These are phyloP conservation scores for Paedocypris sp. DNA, from an alignment of 2,113 vertebrate genomes.

Conservation along the genomic window DNA sequence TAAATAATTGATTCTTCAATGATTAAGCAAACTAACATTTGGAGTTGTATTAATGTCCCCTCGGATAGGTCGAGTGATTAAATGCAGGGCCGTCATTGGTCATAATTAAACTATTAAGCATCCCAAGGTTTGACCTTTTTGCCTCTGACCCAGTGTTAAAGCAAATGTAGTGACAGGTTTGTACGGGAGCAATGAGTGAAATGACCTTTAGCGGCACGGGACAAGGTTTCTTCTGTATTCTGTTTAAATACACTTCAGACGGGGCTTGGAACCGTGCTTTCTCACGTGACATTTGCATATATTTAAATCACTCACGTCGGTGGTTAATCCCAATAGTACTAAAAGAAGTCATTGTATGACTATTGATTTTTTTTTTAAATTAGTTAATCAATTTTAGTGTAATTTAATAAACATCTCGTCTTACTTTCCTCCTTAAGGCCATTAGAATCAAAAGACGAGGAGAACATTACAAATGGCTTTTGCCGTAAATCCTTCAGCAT, in stretches of 20 bases:
- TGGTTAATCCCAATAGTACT: too few relatives aligned
- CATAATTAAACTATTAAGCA: slow-evolving; percentile 51
- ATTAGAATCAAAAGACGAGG: too few relatives aligned
- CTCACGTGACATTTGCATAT: neutral
- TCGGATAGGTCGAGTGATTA: slow-evolving; percentile 49
- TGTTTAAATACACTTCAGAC: neutral
- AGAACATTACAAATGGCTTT: neutral
- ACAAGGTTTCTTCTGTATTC: neutral
- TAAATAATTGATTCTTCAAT: slow-evolving; percentile 64
- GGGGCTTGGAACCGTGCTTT: neutral
- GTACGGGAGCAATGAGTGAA: neutral
- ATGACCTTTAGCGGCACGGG: neutral
- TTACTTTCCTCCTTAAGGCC: too few relatives aligned
- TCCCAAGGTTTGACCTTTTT: slow-evolving; percentile 47
- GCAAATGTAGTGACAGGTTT: slow-evolving; percentile 10
- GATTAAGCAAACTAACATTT: slow-evolving; percentile 54
- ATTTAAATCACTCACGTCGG: too few relatives aligned
- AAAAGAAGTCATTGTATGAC: too few relatives aligned
- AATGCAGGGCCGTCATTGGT: slow-evolving; percentile 43
- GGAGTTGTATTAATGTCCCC: slow-evolving; percentile 45
- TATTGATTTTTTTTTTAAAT: too few relatives aligned
- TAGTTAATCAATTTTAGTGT: too few relatives aligned
- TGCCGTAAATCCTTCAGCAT: slow-evolving; percentile 7
- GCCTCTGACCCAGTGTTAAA: slow-evolving; percentile 19
- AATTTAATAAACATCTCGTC: too few relatives aligned